Base-by-base conservation (phyloP, 2,888 invertebrate genomes). In the Diabrotica balteata region DNA sequence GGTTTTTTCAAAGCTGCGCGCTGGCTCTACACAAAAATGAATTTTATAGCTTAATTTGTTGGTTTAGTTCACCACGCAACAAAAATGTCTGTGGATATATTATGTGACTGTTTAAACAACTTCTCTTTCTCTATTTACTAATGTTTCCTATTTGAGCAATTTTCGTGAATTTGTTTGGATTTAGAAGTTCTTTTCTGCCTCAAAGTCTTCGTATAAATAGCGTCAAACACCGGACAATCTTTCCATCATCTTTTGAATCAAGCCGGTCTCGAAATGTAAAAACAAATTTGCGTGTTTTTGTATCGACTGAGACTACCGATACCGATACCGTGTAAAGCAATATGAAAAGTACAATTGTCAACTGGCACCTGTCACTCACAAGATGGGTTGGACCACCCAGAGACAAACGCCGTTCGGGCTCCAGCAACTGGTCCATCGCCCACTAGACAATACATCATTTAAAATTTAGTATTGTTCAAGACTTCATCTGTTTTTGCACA, bases 401-500 rank as follows among this genome's bases (percentile, higher is more conserved):
- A 63, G 63, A 47, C 55, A 59, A 63, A 49, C 54, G 63, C 55
- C 53, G 47, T 55, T 32, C 55, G 55, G 32, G 52, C 53, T 63
- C 54, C 47, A n/a, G 49, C 59, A 50, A 50, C 49, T 54, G 55
- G 63, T 63, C 42, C 63, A 63, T 54, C 63, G 63, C 52, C 63
- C 63, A 52, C 67, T 68, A 75, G 69, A 75, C 75, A 75, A 76
- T 76, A 72, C 73, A 73, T 76, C 73, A 76, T 76, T 76, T 76
- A 71, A 73, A 73, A 75, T 73, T 76, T 73, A 70, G 73, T 74
- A 73, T 75, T 75, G 76, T 71, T 62, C 70, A 53, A 59, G 59
- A 55, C 52, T 45, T 67, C 62, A 63, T 68, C 69, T 60, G 66
- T 72, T 74, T 72, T 72, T 73, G 67, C 69, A 59, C 69, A 68